Evolutionary conservation across 2,888 invertebrate genomes (phyloP).

Genomic region (Eudasyphora cyanicolor): DNA sequence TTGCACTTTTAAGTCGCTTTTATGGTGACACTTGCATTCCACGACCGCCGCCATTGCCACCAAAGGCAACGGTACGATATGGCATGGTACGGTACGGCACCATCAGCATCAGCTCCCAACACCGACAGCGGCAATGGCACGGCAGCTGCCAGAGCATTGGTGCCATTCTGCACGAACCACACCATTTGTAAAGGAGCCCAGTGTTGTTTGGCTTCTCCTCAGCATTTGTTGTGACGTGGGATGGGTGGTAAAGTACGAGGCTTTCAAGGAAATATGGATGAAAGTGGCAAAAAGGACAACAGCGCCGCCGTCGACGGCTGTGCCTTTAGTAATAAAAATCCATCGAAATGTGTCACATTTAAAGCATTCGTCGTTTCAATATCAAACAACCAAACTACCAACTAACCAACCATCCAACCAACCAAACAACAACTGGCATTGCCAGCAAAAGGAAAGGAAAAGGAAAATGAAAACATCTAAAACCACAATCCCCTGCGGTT

Average conservation of each 20-base stretch:
- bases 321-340: slow-evolving; percentile 47
- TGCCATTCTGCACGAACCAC: not conserved
- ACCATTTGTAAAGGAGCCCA: not conserved
- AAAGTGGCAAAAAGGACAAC: not conserved
- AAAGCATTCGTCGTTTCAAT: slow-evolving; percentile 37
- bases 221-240: no score
- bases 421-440: no score
- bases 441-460: not conserved
- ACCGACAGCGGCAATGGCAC: not conserved
- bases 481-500: not conserved
- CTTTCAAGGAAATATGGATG: not conserved
- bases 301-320: not conserved
- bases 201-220: no score
- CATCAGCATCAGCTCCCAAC: not conserved
- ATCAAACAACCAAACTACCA: no score
- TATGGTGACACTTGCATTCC: slow-evolving; percentile 42
- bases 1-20: slow-evolving; percentile 57
- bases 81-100: not conserved
- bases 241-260: no score
- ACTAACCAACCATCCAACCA: no score
- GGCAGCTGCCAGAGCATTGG: not conserved
- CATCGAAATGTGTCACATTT: slow-evolving; percentile 44
- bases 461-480: slow-evolving; percentile 3
- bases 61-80: no score
- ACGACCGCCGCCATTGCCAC: not conserved